phyloP scores from a whole-genome alignment of 2,888 invertebrate species.

The Holacanthella duospinosa region DNA sequence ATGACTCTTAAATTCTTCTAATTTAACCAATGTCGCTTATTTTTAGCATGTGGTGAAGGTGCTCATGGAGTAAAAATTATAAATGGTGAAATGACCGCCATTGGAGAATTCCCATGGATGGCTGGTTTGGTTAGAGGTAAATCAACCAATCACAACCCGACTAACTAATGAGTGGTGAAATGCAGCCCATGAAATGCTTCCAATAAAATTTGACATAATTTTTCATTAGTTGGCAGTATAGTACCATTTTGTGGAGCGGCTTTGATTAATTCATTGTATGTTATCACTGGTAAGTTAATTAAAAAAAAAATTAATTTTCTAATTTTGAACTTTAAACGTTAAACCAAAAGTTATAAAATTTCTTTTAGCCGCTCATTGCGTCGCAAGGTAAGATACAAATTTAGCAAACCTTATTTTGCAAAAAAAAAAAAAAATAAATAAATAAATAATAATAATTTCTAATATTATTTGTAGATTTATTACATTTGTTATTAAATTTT shows the following conservation, averaged over 20 bases:
- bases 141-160: too few species aligned
- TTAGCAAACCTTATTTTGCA: too few species aligned
- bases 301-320: not conserved
- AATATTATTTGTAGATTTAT: too few species aligned
- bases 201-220: too few species aligned
- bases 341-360: too few species aligned
- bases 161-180: too few species aligned
- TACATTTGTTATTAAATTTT: too few species aligned
- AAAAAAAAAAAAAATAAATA: too few species aligned
- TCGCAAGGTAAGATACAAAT: conserved; percentile 17
- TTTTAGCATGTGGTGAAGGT: conserved; percentile 26
- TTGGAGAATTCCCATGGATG: conserved; percentile 31
- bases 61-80: conserved; percentile 19
- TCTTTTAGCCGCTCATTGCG: conserved; percentile 30
- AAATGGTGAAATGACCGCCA: conserved; percentile 19
- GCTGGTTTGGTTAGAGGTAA: conserved; percentile 25
- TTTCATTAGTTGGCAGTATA: conserved; percentile 15
- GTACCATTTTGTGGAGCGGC: conserved; percentile 42
- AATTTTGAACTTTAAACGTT: not conserved
- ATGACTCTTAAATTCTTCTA: not conserved
- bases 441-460: too few species aligned
- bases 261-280: conserved; percentile 38
- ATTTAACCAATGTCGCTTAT: too few species aligned
- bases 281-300: conserved; percentile 6
- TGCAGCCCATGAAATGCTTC: too few species aligned